Base-by-base conservation (phyloP, 2,797 vertebrate genomes). In the Galago senegalensis region DNA sequence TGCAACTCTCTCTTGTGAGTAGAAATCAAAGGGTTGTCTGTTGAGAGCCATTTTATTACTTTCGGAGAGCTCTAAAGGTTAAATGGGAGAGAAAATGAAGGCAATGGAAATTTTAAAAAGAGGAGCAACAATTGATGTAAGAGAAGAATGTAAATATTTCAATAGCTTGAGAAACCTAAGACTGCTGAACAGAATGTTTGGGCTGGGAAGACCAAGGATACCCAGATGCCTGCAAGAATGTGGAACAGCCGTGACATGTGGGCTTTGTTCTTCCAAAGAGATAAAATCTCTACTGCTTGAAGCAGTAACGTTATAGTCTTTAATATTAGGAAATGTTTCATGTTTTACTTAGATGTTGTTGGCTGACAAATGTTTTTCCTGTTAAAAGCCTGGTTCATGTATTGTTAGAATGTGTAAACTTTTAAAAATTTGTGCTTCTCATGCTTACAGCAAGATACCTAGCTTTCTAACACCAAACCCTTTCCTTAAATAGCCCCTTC, bases 21-120 rank as follows among this genome's bases (percentile, higher is more conserved):
- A 96, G 87, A 97, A 97, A 95, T 97, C 91, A 95, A 93, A 95
- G 7, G 14, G 96, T 91, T 86, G 53, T 97, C 96, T 97, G 86
- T 97, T 92, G 94, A 98, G 97, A 97, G 85, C 92, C 97, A 97
- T 97, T 97, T 95, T 67, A 84, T 46, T 96, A 79, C 93, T 96
- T 98, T 96, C 89, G 92, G 91, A 95, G 96, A 98, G 97, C 97
- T 91, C 84, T 96, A 93, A 98, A 98, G 97, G 96, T 98, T 97
- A 98, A 98, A 96, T 95, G 97, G 96, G 96, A 98, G 98, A 95
- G 97, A 69, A 98, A 98, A 97, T 97, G 96, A 98, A 98, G 84
- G 84, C 31, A 82, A 95, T 86, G 87, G 75, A 97, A 97, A 69
- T 85, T 87, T 60, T 82, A 97, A 87, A 23, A 80, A 92, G 90